Conservation (phyloP, 2,888 invertebrate species). For the Megalurothrips usitatus region DNA sequence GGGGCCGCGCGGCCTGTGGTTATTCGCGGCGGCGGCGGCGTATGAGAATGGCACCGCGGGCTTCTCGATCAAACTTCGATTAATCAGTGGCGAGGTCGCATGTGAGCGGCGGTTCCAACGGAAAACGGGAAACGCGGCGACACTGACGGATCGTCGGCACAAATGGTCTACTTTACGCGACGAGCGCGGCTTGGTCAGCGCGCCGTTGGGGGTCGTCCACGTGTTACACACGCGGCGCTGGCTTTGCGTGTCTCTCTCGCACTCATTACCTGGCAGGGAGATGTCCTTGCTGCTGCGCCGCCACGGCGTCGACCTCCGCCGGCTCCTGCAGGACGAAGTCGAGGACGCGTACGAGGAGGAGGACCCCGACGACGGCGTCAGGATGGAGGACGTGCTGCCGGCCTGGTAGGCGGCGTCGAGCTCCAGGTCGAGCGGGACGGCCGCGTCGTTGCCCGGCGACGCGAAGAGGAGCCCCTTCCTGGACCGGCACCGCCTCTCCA, state of each 20-base stretch:
- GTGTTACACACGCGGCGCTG: no score
- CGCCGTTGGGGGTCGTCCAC: no score
- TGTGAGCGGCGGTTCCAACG: neutral
- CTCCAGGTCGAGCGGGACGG: neutral
- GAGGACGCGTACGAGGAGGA: conserved; percentile 6
- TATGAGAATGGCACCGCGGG: no score
- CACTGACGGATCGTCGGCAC: no score
- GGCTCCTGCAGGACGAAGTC: neutral
- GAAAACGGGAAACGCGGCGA: neutral
- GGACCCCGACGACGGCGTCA: conserved; percentile 6
- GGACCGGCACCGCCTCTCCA: neutral
- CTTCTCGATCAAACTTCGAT: neutral
- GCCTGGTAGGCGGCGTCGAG: neutral
- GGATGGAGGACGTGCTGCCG: neutral
- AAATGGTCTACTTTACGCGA: no score
- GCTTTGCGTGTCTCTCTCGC: no score
- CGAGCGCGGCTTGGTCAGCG: no score
- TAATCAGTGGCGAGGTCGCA: neutral
- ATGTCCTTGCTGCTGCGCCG: neutral
- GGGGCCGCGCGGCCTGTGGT: no score
- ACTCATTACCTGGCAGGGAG: neutral
- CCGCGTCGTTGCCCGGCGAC: neutral
- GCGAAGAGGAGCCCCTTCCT: conserved; percentile 15
- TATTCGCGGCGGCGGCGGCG: no score
- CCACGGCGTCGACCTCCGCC: neutral